Conservation (phyloP, 2,797 vertebrate species). For the Coregonus ussuriensis region DNA sequence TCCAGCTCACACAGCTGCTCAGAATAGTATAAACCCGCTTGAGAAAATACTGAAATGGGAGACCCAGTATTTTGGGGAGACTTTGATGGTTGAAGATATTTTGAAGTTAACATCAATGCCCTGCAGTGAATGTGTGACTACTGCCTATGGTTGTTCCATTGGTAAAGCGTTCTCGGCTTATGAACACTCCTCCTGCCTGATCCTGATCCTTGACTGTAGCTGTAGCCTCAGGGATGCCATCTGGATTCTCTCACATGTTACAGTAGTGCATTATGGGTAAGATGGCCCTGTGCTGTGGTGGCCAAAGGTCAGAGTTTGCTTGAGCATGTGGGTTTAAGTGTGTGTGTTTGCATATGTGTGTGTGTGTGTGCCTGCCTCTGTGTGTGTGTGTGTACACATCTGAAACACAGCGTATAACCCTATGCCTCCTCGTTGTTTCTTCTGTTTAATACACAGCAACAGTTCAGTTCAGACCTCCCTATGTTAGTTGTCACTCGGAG, state of each 20-base stretch:
- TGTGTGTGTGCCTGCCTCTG: constrained; percentile 9
- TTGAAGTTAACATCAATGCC: constrained; percentile 5
- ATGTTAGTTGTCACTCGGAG: not conserved
- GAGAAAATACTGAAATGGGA: constrained; percentile 17
- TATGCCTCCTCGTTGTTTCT: constrained; percentile 12
- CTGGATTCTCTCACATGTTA: constrained; percentile 71
- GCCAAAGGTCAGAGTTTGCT: constrained; percentile 37
- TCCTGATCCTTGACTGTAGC: constrained; percentile 55
- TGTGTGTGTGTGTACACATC: constrained; percentile 7
- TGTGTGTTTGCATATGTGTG: constrained; percentile 6
- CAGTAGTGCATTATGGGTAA: constrained; percentile 41
- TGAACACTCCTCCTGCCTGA: constrained; percentile 10
- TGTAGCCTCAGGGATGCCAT: constrained; percentile 67
- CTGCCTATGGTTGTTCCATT: constrained; percentile 38
- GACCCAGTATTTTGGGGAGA: constrained; percentile 10
- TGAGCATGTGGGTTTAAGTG: not conserved
- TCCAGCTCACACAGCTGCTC: not conserved
- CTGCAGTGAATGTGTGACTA: not conserved
- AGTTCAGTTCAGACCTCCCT: constrained; percentile 1
- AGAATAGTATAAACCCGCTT: constrained; percentile 22
- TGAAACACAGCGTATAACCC: constrained; percentile 18
- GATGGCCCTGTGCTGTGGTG: constrained; percentile 40
- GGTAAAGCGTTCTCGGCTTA: constrained; percentile 26
- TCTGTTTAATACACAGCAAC: constrained; percentile 15
- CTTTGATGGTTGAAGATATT: constrained; percentile 12